These are phyloP conservation scores for Nothocercus nigrocapillus DNA, from an alignment of 2,113 vertebrate species.

Conservation along the genomic window DNA sequence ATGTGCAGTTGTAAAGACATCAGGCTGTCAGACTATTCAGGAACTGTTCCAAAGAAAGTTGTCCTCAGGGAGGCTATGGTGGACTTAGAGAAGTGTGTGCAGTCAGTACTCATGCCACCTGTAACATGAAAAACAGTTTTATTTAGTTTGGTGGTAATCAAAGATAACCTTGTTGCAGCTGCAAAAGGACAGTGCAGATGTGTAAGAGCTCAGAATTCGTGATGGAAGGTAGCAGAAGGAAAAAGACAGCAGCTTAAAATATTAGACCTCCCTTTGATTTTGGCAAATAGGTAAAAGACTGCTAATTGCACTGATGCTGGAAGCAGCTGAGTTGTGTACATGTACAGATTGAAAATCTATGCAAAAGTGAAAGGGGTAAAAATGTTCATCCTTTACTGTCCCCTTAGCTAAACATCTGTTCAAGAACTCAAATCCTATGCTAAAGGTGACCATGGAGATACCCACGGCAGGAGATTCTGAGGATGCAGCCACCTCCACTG, in stretches of 20 bases:
- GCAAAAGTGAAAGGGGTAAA: not conserved
- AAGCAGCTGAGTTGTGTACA: not conserved
- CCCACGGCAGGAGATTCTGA: not conserved
- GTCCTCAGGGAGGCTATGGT: not conserved
- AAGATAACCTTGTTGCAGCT: not conserved
- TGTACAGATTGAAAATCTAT: not conserved
- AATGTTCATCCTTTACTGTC: not conserved
- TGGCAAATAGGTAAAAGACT: not conserved
- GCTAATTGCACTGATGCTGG: not conserved
- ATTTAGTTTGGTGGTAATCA: not conserved
- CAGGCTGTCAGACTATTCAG: not conserved
- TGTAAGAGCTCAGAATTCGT: not conserved
- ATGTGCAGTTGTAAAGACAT: not conserved
- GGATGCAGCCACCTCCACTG: not conserved
- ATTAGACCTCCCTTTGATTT: not conserved
- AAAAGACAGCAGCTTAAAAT: not conserved
- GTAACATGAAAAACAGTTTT: not conserved
- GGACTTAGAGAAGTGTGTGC: not conserved
- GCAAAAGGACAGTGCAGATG: not conserved
- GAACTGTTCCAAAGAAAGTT: not conserved
- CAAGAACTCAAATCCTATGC: not conserved
- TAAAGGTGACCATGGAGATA: not conserved
- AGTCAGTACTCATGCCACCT: slow-evolving; percentile 30
- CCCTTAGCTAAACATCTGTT: not conserved
- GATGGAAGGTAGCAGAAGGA: not conserved